Conservation (phyloP, 2,797 vertebrate species). For the Amniataba percoides region DNA sequence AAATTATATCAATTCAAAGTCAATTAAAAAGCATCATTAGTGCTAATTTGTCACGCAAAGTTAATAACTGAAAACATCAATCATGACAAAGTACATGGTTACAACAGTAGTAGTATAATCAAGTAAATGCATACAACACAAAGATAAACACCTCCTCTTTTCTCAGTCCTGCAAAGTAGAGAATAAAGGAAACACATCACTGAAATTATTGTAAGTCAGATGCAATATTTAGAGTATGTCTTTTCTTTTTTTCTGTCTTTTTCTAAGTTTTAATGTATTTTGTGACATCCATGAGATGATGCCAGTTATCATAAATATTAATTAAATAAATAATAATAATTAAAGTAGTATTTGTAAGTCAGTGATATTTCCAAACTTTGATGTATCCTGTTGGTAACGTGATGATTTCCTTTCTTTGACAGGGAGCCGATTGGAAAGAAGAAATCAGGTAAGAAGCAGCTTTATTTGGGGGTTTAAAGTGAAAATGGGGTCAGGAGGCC, state of each 20-base stretch:
- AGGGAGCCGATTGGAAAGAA: constrained; percentile 96
- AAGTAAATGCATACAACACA: not conserved
- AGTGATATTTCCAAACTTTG: not conserved
- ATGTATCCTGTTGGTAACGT: constrained; percentile 32
- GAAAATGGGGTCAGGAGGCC: not conserved
- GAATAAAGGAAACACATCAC: not conserved
- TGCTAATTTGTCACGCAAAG: not conserved
- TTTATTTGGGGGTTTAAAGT: constrained; percentile 24
- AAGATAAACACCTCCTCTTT: not conserved
- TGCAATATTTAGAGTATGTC: not conserved
- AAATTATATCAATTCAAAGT: not conserved
- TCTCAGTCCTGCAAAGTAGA: not conserved
- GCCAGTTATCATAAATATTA: not conserved
- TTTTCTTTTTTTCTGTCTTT: not conserved
- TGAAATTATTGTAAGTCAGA: not conserved
- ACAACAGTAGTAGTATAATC: not conserved
- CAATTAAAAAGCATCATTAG: not conserved
- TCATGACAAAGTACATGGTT: not conserved
- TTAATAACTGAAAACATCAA: not conserved
- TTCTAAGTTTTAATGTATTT: not conserved
- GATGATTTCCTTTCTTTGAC: constrained; percentile 72
- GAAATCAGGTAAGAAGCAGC: constrained; percentile 90
- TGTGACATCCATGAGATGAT: not conserved
- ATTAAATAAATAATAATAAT: too few species aligned
- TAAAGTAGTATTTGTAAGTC: constrained; percentile 4